phyloP scores from a whole-genome alignment of 2,888 invertebrate genomes.

The Dioctria rufipes region DNA sequence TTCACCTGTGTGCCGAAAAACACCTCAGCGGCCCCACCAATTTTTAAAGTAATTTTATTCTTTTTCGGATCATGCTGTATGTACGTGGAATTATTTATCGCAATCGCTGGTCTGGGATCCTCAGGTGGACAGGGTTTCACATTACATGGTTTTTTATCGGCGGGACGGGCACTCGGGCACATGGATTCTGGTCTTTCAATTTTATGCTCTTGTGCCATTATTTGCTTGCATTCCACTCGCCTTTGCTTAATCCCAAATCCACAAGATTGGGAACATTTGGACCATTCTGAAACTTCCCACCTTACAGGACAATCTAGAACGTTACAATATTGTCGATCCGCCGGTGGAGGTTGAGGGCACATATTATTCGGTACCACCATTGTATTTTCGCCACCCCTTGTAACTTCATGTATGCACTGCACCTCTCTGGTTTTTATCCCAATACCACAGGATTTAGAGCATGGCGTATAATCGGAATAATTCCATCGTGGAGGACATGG shows the following conservation, averaged over 20 bases:
- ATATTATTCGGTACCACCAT: constrained; percentile 94
- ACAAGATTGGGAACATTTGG: constrained; percentile 92
- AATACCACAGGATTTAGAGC: constrained; percentile 94
- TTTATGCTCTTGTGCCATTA: constrained; percentile 93
- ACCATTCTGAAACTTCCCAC: constrained; percentile 92
- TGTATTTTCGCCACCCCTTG: constrained; percentile 88
- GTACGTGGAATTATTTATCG: constrained; percentile 85
- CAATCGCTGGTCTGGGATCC: constrained; percentile 81
- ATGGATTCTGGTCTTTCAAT: constrained; percentile 83
- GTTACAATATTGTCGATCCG: constrained; percentile 92
- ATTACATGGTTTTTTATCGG: constrained; percentile 87
- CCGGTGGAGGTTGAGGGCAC: constrained; percentile 91
- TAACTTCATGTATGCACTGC: constrained; percentile 77
- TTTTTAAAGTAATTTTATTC: constrained; percentile 86
- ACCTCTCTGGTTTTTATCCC: constrained; percentile 92
- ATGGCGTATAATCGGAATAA: constrained; percentile 89
- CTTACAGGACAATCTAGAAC: constrained; percentile 92
- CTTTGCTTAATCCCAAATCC: constrained; percentile 92
- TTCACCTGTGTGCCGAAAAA: constrained; percentile 93
- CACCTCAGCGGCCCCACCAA: constrained; percentile 91
- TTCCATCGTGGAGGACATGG: constrained; percentile 97
- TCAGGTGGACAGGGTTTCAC: constrained; percentile 84
- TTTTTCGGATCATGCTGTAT: constrained; percentile 88
- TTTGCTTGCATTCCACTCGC: constrained; percentile 88
- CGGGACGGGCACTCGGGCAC: constrained; percentile 83